Evolutionary conservation across 2,797 vertebrate genomes (phyloP), one percentile per base, ranked within the genome.

Genomic region (Liasis olivaceus): DNA sequence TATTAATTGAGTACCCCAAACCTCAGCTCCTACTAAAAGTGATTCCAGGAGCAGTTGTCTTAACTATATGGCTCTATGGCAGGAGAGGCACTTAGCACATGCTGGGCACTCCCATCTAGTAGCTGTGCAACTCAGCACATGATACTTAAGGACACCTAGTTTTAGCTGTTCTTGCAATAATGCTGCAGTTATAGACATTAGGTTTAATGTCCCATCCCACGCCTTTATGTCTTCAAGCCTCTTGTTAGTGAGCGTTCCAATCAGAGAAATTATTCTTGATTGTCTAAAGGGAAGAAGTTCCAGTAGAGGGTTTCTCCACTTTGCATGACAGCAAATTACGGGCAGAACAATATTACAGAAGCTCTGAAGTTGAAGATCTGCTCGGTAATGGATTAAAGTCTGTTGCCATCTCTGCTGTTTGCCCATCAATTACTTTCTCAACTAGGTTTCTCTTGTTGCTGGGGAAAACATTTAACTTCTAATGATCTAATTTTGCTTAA

Each of bases 361-460:
- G 12, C 36, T n/a, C 47, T 64, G 31, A 89, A 58, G 77, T 92
- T 72, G 64, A 64, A 87, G 36, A 92, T 87, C 56, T 17, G 58
- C 36, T 63, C 58, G 31, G 24, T 88, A 84, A 90, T 91, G 69
- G 72, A 58, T 88, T 93, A 31, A 58, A 51, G 11, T 64, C 47
- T 88, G 69, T 81, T 42, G 17, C 85, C 89, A 17, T 56, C 31
- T 47, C 59, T 86, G 90, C 87, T 85, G 51, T 85, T 89, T 72
- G 62, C 28, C 62, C 89, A 64, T 88, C 89, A 88, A 88, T 90
- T 90, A 28, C 59, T 93, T 84, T 64, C 92, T 47, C 92, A 87
- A 81, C 85, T 36, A 93, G 31, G 72, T 62, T 84, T 28, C 24
- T 64, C 47, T 28, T 62, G 14, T 59, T 20, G 89, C 69, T 11